A percentile compares a stretch with the other conserved stretches of the same genome.
phyloP scores from a whole-genome alignment of 2,888 invertebrate genomes.

The Callimorpha dominula region DNA sequence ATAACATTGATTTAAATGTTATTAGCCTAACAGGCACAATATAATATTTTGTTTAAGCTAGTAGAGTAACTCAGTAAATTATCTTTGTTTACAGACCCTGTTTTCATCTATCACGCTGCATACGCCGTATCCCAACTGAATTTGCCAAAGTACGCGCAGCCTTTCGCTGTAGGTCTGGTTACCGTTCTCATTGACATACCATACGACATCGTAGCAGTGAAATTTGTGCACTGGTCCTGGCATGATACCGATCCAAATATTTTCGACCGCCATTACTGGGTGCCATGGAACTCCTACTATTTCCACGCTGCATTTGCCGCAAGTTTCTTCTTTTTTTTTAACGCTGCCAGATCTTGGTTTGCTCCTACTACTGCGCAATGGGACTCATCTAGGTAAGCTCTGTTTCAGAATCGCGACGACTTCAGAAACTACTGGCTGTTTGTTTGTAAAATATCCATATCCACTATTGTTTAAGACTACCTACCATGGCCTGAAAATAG shows the following conservation, averaged over 20 bases:
- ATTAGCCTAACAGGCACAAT: no score
- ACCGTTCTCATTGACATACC: conserved; percentile 92
- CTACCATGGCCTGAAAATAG: no score
- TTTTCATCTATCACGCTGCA: conserved; percentile 87
- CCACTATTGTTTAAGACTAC: no score
- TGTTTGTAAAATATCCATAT: no score
- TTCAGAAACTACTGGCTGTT: not conserved
- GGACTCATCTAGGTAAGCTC: conserved; percentile 84
- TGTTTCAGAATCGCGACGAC: not conserved
- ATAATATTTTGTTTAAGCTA: not conserved
- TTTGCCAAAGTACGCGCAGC: conserved; percentile 86
- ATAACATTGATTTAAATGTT: no score
- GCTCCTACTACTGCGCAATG: conserved; percentile 85
- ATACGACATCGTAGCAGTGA: conserved; percentile 92
- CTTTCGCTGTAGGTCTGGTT: conserved; percentile 90
- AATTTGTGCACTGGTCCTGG: conserved; percentile 95
- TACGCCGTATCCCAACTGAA: conserved; percentile 86
- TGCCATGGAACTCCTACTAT: conserved; percentile 94
- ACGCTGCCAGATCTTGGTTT: conserved; percentile 84
- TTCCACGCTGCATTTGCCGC: conserved; percentile 92
- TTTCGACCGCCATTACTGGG: conserved; percentile 92
- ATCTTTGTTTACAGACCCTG: conserved; percentile 78
- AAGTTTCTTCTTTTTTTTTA: conserved; percentile 90
- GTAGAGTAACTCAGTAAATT: not conserved
- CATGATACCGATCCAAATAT: conserved; percentile 91